Evolutionary conservation across 2,888 invertebrate species (phyloP).

Genomic region (Caenorhabditis japonica): DNA sequence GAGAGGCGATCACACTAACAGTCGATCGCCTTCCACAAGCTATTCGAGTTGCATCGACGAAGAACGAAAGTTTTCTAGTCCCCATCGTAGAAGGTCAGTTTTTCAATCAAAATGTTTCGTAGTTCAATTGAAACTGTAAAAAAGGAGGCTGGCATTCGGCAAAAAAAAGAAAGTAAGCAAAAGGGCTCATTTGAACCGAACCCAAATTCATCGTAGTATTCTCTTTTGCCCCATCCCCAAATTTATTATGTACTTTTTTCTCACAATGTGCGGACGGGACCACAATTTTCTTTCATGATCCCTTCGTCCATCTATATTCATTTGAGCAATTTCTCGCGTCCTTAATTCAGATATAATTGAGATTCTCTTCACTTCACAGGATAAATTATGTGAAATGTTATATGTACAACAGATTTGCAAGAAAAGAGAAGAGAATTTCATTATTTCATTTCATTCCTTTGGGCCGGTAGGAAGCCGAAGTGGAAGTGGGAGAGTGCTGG

Average conservation of each 20-base stretch:
- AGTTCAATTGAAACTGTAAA: neutral
- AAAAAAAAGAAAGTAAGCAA: conserved; percentile 38
- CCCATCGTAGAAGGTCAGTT: conserved; percentile 52
- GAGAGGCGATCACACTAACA: conserved; percentile 36
- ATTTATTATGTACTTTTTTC: conserved; percentile 47
- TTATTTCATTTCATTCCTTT: no score
- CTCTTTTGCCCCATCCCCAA: conserved; percentile 13
- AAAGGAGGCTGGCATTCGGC: conserved; percentile 29
- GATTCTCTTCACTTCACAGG: conserved; percentile 13
- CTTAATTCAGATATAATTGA: conserved; percentile 7
- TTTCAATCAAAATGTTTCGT: neutral
- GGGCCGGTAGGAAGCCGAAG: no score
- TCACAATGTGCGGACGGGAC: conserved; percentile 10
- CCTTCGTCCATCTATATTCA: conserved; percentile 9
- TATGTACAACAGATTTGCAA: neutral
- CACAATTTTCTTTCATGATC: conserved; percentile 11
- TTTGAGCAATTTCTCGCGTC: conserved; percentile 3
- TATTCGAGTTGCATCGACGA: conserved; percentile 56
- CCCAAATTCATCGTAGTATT: conserved; percentile 18
- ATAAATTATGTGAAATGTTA: conserved; percentile 12
- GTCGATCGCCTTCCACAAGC: conserved; percentile 52
- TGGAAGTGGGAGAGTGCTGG: neutral
- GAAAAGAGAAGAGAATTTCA: neutral
- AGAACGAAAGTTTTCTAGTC: conserved; percentile 56
- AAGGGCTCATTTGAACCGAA: conserved; percentile 24